Evolutionary conservation across 2,113 vertebrate species (phyloP).

Genomic region (Talpa occidentalis): DNA sequence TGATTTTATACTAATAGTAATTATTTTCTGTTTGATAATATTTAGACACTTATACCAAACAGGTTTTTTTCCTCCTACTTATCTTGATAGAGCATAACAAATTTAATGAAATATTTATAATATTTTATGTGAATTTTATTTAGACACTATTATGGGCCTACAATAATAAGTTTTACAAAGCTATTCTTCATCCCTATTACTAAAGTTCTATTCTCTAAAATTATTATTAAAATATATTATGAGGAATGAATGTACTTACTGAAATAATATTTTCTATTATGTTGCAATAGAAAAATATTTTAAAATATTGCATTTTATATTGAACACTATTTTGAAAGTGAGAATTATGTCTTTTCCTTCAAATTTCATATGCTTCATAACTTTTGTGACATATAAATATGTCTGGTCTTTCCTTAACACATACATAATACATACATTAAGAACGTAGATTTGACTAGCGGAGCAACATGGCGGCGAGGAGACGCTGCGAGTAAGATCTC

Average conservation of each 20-base stretch:
- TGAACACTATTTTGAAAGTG: neutral
- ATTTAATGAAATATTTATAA: constrained; percentile 8
- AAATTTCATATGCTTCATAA: neutral
- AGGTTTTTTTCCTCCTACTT: neutral
- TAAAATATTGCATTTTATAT: neutral
- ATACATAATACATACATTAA: neutral
- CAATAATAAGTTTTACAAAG: constrained; percentile 1
- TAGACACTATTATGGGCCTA: neutral
- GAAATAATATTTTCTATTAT: neutral
- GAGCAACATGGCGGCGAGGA: no score
- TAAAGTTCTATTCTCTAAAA: neutral
- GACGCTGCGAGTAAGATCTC: no score
- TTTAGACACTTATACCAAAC: neutral
- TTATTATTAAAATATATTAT: neutral
- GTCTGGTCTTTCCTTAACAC: neutral
- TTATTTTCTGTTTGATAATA: neutral
- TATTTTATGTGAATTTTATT: neutral
- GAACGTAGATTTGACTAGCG: no score
- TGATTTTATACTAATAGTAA: neutral
- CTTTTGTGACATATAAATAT: neutral
- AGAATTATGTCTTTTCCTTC: neutral
- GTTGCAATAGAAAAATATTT: neutral
- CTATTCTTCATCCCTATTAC: neutral
- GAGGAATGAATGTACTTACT: neutral
- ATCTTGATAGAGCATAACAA: neutral